Evolutionary conservation across 2,113 vertebrate genomes (phyloP).

Genomic region (Theristicus caerulescens): DNA sequence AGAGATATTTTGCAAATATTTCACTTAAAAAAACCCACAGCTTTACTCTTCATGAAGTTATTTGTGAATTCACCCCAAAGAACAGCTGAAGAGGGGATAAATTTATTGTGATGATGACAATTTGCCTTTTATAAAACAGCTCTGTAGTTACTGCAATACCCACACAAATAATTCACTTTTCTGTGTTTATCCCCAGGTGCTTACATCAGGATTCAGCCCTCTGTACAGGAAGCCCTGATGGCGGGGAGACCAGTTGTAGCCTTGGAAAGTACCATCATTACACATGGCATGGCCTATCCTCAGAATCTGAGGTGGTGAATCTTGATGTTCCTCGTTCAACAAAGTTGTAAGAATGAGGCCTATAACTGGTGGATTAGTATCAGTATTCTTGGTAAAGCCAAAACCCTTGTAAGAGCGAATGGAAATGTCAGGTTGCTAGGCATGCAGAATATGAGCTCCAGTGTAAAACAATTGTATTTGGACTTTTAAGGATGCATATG

Average conservation of each 20-base stretch:
- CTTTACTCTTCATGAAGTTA: neutral
- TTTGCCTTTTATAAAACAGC: neutral
- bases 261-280: conserved; percentile 90
- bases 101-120: neutral
- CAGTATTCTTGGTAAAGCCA: neutral
- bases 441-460: neutral
- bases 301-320: conserved; percentile 83
- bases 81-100: neutral
- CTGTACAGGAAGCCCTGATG: conserved; percentile 78
- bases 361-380: neutral
- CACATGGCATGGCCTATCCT: conserved; percentile 91
- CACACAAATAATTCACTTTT: neutral
- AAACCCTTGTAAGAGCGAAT: neutral
- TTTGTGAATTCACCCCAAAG: neutral
- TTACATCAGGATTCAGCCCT: conserved; percentile 79
- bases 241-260: conserved; percentile 83
- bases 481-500: neutral
- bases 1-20: neutral
- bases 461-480: neutral
- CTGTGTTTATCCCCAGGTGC: conserved; percentile 65
- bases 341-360: neutral
- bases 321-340: neutral
- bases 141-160: neutral
- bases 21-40: neutral
- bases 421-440: neutral